Evolutionary conservation across 2,888 invertebrate genomes (phyloP), one percentile per base, ranked within the genome.

Genomic region (Neria commutata): DNA sequence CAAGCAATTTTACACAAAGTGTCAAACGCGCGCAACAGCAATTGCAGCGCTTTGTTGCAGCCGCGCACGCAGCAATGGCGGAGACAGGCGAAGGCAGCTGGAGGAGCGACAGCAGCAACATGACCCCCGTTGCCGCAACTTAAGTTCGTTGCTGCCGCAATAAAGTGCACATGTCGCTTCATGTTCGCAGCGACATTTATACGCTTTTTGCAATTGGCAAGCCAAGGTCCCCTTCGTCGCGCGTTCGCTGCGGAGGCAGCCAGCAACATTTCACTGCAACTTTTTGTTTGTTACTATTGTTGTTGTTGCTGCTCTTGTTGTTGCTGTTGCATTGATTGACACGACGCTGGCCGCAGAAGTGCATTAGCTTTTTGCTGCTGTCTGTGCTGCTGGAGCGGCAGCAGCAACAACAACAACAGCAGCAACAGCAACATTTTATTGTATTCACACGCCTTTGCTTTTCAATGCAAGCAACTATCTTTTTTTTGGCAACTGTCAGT

Each of bases 81-180:
- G 4, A 3, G 5, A 5, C 42, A 17, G 14, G 6, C 21, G 19
- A 17, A 3, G 8, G 42, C 21, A 5, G 42, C 37, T n/a, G 3
- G 37, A 6, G n/a, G n/a, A n/a, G n/a, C n/a, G n/a, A n/a, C n/a
- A n/a, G n/a, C 67, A 68, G 57, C 54, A 57, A 58, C 62, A 57
- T 65, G 63, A 65, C 61, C 10, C 52, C 68, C 67, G 64, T 65
- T 14, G 26, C 14, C 45, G 26, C 37, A 16, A 25, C 52, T 24
- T 26, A 37, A 55, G 40, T 57, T 58, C 56, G 54, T 59, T 52
- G 56, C 50, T 49, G 61, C 62, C 71, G 71, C 76, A 74, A 76
- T 78, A 76, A 78, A 76, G 77, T 77, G 78, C 77, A 76, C 70
- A 76, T 78, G 78, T 77, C 78, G 78, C 69, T 3, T 72, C 71